phyloP scores from a whole-genome alignment of 2,888 invertebrate species.

The Patella depressa region DNA sequence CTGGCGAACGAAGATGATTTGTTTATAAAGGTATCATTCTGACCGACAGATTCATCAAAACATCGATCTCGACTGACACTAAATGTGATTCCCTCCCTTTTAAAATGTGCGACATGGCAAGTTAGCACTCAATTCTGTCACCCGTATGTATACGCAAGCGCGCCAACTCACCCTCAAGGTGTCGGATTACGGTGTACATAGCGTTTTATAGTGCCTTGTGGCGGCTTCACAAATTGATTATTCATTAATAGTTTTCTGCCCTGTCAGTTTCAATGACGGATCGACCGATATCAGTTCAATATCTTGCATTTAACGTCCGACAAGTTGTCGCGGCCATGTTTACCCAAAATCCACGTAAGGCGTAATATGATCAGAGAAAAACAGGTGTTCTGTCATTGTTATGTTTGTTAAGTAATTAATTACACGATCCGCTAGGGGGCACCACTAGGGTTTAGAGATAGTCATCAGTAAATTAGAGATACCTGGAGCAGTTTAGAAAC shows the following conservation, averaged over 20 bases:
- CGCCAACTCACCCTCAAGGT: slow-evolving; percentile 9
- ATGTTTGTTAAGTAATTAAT: slow-evolving; percentile 2
- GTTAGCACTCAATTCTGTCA: neutral
- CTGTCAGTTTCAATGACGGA: slow-evolving; percentile 7
- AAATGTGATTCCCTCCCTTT: neutral
- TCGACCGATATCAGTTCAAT: neutral
- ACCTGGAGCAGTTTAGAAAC: no score
- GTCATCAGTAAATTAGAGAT: no score
- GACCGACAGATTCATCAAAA: neutral
- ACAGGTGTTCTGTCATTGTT: slow-evolving; percentile 5
- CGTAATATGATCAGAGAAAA: slow-evolving; percentile 9
- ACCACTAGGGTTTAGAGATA: no score
- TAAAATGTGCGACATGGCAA: slow-evolving; percentile 10
- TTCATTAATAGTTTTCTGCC: slow-evolving; percentile 1
- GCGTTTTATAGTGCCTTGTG: slow-evolving; percentile 6
- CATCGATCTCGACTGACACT: slow-evolving; percentile 1
- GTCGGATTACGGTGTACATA: neutral
- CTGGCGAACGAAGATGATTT: neutral
- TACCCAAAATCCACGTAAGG: slow-evolving; percentile 3
- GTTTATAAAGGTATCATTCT: neutral
- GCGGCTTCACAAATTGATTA: slow-evolving; percentile 5
- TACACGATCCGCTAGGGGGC: neutral
- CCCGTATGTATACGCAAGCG: neutral
- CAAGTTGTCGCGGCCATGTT: slow-evolving; percentile 10
- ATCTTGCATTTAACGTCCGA: slow-evolving; percentile 1